Conservation (phyloP, 2,113 vertebrate species). For the Megatriorchis doriae region DNA sequence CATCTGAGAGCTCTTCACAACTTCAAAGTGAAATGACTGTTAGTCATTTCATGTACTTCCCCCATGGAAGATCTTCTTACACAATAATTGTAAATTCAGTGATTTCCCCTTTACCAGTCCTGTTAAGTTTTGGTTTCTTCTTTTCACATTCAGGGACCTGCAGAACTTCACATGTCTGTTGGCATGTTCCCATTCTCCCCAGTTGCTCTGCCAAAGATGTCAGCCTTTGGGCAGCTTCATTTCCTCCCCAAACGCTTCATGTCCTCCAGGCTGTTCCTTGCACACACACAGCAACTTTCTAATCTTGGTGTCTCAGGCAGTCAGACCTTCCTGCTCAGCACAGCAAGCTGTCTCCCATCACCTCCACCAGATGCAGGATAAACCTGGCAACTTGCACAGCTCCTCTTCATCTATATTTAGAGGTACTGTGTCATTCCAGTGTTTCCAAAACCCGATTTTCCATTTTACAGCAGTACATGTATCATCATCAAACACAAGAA, state of each 20-base stretch:
- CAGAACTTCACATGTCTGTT: neutral
- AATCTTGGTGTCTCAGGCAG: neutral
- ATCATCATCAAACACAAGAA: neutral
- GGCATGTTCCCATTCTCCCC: neutral
- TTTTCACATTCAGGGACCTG: neutral
- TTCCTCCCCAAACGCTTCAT: neutral
- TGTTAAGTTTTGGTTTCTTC: neutral
- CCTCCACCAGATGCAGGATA: neutral
- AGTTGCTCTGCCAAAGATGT: neutral
- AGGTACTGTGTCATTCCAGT: neutral
- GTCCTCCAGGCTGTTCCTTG: neutral
- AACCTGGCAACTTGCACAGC: neutral
- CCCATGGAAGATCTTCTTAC: neutral
- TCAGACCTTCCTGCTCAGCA: neutral
- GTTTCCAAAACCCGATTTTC: neutral
- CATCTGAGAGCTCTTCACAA: neutral
- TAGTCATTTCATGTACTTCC: neutral
- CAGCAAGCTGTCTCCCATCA: neutral
- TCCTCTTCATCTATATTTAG: neutral
- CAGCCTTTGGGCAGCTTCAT: neutral
- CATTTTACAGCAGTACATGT: neutral
- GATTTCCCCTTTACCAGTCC: neutral
- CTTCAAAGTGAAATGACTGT: neutral
- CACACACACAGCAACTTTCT: neutral
- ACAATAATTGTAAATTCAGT: neutral